Evolutionary conservation across 2,113 vertebrate genomes (phyloP).

Genomic region (Psittacara wagleri): DNA sequence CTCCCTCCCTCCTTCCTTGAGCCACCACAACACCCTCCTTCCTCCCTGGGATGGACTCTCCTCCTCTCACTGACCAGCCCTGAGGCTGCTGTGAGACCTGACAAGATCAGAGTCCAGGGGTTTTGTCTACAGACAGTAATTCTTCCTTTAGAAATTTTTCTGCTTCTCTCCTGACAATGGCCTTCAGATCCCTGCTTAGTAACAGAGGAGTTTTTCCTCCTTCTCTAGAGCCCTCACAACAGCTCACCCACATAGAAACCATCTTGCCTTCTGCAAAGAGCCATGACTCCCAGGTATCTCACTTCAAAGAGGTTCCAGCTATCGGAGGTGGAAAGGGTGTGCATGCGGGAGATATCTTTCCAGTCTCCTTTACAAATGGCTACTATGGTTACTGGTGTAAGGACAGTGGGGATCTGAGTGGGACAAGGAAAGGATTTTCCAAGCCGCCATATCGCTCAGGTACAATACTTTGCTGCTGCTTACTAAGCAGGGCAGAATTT

Average conservation of each 20-base stretch:
- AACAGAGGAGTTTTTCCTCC: conserved; percentile 58
- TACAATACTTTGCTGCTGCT: background rate
- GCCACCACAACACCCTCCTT: background rate
- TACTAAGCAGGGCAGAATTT: background rate
- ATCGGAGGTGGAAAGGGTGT: background rate
- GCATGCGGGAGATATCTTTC: background rate
- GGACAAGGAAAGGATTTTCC: background rate
- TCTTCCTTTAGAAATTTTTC: conserved; percentile 66
- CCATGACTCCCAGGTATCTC: background rate
- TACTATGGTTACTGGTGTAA: background rate
- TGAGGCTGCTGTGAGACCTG: background rate
- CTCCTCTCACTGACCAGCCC: background rate
- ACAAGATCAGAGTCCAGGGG: conserved; percentile 2
- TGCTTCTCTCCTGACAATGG: conserved; percentile 65
- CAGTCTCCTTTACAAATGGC: background rate
- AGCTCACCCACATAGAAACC: conserved; percentile 63
- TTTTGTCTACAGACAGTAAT: conserved; percentile 38
- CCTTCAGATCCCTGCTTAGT: conserved; percentile 70
- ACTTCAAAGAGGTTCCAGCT: background rate
- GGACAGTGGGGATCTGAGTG: background rate
- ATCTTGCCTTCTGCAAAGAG: conserved; percentile 40
- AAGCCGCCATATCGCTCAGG: background rate
- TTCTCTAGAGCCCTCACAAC: conserved; percentile 47
- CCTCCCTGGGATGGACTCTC: background rate
- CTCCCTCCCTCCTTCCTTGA: background rate